Conservation (phyloP, 2,888 invertebrate species). For the Prosopocoilus inquinatus region DNA sequence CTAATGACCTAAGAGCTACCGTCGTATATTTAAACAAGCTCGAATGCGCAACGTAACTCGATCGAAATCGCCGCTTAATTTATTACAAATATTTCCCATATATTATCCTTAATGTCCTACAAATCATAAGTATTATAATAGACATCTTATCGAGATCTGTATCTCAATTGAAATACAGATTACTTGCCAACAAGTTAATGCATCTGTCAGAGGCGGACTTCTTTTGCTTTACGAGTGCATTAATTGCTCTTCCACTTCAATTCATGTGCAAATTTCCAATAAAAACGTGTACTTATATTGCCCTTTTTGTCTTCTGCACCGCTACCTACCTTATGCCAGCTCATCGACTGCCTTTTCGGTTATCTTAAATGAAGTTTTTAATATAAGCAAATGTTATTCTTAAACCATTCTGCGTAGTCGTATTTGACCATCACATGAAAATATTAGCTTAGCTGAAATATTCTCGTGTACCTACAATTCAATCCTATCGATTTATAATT, state of each 20-base stretch:
- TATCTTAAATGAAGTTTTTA: too few species aligned
- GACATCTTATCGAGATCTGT: slow-evolving; percentile 38
- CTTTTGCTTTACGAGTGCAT: slow-evolving; percentile 39
- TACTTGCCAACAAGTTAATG: slow-evolving; percentile 42
- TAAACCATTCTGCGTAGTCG: too few species aligned
- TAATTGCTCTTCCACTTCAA: slow-evolving; percentile 35
- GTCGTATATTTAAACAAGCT: slow-evolving; percentile 17
- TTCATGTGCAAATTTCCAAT: slow-evolving; percentile 17
- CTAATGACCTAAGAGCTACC: slow-evolving; percentile 20
- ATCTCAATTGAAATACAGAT: slow-evolving; percentile 42
- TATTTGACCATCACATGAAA: too few species aligned
- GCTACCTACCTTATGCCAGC: too few species aligned
- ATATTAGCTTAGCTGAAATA: too few species aligned
- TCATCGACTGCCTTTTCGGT: too few species aligned
- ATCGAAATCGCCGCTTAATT: slow-evolving; percentile 19
- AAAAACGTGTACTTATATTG: slow-evolving; percentile 23
- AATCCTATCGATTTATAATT: too few species aligned
- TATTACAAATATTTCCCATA: slow-evolving; percentile 23
- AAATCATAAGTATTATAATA: slow-evolving; percentile 39
- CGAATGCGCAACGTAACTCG: not conserved
- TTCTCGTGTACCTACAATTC: too few species aligned
- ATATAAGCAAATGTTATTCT: too few species aligned
- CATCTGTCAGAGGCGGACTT: slow-evolving; percentile 44
- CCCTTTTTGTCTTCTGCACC: slow-evolving; percentile 14
- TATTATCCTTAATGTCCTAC: slow-evolving; percentile 26